A percentile compares a stretch with the other conserved stretches of the same genome.
Evolutionary conservation across 2,113 vertebrate species (phyloP).

Genomic region (Oncorhynchus masou): DNA sequence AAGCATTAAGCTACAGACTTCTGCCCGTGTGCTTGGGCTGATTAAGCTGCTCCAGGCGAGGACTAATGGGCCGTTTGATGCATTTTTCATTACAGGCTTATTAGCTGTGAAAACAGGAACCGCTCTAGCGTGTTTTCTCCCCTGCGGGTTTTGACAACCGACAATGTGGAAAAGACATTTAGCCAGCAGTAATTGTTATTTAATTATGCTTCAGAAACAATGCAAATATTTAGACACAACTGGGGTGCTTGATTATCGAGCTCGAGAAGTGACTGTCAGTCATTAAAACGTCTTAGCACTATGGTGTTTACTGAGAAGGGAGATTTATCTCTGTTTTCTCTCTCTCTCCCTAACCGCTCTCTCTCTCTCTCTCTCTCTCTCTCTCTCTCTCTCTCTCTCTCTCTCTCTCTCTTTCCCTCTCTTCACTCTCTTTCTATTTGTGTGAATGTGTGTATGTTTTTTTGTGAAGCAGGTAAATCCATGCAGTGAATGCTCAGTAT

Average conservation of each 20-base stretch:
- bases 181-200: conserved; percentile 58
- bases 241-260: conserved; percentile 47
- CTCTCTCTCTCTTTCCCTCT: not conserved
- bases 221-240: conserved; percentile 52
- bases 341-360: too few species aligned
- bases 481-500: too few species aligned
- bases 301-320: conserved; percentile 26
- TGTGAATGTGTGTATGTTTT: too few species aligned
- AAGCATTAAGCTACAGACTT: too few species aligned
- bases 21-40: not conserved
- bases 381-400: too few species aligned
- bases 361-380: not conserved
- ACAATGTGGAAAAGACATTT: conserved; percentile 53
- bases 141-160: conserved; percentile 17
- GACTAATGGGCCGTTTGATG: conserved; percentile 42
- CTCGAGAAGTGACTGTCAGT: conserved; percentile 37
- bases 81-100: conserved; percentile 55
- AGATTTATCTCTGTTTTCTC: not conserved
- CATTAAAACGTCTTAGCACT: conserved; percentile 35
- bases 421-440: too few species aligned
- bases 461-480: too few species aligned
- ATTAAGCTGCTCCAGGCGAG: conserved; percentile 27
- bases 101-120: conserved; percentile 45
- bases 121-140: conserved; percentile 7
- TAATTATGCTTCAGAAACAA: conserved; percentile 56